Conservation (phyloP, 2,797 vertebrate genomes). For the Amblyraja radiata region DNA sequence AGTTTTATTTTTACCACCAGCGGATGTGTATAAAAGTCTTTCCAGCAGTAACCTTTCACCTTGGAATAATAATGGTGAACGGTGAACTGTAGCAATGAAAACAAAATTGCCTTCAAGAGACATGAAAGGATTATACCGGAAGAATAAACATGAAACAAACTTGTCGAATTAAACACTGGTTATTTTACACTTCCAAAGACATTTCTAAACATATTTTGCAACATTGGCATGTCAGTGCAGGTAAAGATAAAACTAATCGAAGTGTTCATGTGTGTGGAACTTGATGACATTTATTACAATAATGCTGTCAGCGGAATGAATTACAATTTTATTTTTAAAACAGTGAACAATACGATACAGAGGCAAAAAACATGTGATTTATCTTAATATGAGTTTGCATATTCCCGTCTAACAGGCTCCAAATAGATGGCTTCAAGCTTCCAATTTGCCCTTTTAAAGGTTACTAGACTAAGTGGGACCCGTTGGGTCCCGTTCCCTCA, state of each 20-base stretch:
- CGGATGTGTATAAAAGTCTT: neutral
- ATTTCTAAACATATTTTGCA: neutral
- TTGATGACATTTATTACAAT: neutral
- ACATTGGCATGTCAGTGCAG: neutral
- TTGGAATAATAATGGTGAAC: neutral
- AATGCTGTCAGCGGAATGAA: neutral
- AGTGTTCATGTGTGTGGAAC: neutral
- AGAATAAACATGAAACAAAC: neutral
- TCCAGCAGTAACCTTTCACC: neutral
- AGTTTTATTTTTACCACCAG: neutral
- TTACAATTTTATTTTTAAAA: neutral
- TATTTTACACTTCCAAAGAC: neutral
- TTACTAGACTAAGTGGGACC: too few relatives aligned
- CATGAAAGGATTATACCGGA: neutral
- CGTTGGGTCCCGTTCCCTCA: too few relatives aligned
- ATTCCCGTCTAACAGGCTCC: neutral
- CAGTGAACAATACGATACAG: neutral
- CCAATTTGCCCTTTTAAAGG: neutral
- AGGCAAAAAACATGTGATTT: neutral
- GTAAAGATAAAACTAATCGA: neutral
- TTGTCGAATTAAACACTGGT: slow-evolving; percentile 6
- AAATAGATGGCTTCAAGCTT: neutral
- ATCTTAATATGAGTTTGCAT: neutral
- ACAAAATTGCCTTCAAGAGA: slow-evolving; percentile 22
- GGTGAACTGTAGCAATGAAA: neutral